A percentile compares a stretch with the other conserved stretches of the same genome.
Conservation (phyloP, 2,888 invertebrate genomes). For the Megalurothrips usitatus region DNA sequence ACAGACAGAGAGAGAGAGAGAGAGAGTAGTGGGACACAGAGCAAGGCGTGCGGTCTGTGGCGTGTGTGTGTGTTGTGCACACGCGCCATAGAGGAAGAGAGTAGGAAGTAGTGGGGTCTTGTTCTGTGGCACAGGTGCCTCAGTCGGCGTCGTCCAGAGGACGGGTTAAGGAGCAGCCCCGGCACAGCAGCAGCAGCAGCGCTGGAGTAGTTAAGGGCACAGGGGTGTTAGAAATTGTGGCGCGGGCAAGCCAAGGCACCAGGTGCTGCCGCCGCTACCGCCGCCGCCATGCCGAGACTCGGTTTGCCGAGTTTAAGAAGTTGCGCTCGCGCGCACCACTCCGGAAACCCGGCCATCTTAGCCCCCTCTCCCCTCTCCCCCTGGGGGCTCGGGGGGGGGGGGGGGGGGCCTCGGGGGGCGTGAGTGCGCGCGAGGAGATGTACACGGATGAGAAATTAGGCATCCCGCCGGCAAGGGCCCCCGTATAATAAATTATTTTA, state of each 20-base stretch:
- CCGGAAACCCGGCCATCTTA: neutral
- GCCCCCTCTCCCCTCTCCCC: neutral
- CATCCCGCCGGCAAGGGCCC: neutral
- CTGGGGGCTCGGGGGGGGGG: neutral
- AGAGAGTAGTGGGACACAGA: neutral
- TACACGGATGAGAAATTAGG: constrained; percentile 15
- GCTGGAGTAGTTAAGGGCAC: neutral
- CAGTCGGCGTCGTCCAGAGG: too few species aligned
- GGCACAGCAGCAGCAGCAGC: neutral
- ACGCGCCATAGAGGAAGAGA: too few species aligned
- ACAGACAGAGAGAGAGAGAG: constrained; percentile 1
- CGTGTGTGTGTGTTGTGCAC: too few species aligned
- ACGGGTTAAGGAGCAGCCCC: too few species aligned
- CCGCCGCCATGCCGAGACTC: neutral
- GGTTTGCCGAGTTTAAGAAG: constrained; percentile 24
- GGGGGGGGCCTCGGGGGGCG: neutral
- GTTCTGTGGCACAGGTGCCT: constrained; percentile 12
- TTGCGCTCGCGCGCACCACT: neutral
- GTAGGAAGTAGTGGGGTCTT: neutral
- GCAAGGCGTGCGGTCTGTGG: too few species aligned
- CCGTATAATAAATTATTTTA: neutral
- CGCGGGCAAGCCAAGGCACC: neutral
- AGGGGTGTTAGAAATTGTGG: constrained; percentile 17
- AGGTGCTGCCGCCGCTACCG: neutral
- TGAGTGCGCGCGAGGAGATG: neutral